Base-by-base conservation (phyloP, 2,888 invertebrate species). In the Helobdella robusta region DNA sequence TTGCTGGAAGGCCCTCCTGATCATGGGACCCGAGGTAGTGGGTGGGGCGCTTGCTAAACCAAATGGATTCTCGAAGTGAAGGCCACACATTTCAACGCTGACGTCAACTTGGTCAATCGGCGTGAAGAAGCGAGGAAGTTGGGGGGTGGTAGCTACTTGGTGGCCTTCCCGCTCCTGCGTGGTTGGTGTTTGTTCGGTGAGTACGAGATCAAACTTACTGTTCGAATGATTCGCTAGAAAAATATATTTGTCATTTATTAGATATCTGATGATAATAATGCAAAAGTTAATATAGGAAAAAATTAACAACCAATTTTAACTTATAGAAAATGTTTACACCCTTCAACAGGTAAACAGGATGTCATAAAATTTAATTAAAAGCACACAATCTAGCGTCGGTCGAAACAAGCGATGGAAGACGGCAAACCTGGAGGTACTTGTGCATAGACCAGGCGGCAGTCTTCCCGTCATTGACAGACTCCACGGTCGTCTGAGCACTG, bases 401-500 rank as follows among this genome's bases (percentile, higher is more conserved):
- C n/a, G n/a, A n/a, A n/a, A n/a, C n/a, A n/a, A n/a, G n/a, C n/a
- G n/a, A n/a, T n/a, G n/a, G n/a, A n/a, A n/a, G n/a, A n/a, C n/a
- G n/a, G n/a, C n/a, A 52, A 68, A 89, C 89, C 84, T 95, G 91
- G 71, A 97, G 81, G 75, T 88, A 87, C 72, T 87, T 87, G 78
- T 98, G 97, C 75, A 98, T 93, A 73, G 84, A 84, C 94, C 93
- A 95, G 2, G 94, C 90, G 0, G 94, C 94, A 0, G 88, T 89
- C 82, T 98, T 98, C 36, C 98, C 98, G 80, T 98, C 98, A 76
- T 98, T 98, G 0, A 93, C 94, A 0, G 94, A 89, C 80, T 98
- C 98, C 0, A 98, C 97, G 0, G 97, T 97, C 0, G 97, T 98
- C 80, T 95, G 92, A 0, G 95, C 89, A 44, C 89, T 84, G 0